Evolutionary conservation across 1,140 invertebrate genomes (phyloP).

Genomic region (Heliconius congener): DNA sequence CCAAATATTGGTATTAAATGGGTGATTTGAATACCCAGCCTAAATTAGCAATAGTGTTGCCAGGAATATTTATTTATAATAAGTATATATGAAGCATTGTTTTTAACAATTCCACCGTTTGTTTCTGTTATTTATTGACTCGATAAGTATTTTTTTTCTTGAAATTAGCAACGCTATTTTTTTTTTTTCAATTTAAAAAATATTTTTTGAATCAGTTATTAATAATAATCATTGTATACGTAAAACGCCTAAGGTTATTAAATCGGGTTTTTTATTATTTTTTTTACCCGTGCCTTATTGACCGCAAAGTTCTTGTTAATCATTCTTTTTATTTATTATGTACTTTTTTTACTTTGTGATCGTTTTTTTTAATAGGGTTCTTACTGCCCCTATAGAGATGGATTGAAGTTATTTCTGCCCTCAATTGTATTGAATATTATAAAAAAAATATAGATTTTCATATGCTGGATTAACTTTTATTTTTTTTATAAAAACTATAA

Average conservation of each 20-base stretch:
- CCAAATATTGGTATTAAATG: slow-evolving; percentile 27
- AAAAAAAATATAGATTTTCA: not conserved
- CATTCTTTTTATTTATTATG: slow-evolving; percentile 44
- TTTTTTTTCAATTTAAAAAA: not conserved
- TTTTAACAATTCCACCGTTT: slow-evolving; percentile 18
- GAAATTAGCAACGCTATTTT: slow-evolving; percentile 3
- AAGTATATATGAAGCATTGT: slow-evolving; percentile 17
- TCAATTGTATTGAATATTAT: slow-evolving; percentile 1
- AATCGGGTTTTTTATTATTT: slow-evolving; percentile 32
- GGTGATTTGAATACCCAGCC: slow-evolving; percentile 8
- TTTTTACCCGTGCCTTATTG: slow-evolving; percentile 40
- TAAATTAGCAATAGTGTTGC: slow-evolving; percentile 17
- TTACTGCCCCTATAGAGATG: not conserved
- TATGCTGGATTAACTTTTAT: not conserved
- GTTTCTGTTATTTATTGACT: not conserved
- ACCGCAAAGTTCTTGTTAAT: slow-evolving; percentile 39
- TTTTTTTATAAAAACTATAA: not conserved
- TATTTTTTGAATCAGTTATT: slow-evolving; percentile 12
- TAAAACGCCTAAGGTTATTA: slow-evolving; percentile 38
- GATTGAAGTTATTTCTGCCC: slow-evolving; percentile 27
- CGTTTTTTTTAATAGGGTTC: slow-evolving; percentile 31
- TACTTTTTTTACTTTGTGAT: slow-evolving; percentile 42
- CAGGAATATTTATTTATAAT: slow-evolving; percentile 19
- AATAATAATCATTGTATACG: slow-evolving; percentile 37
- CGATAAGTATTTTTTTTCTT: not conserved